A percentile compares a stretch with the other conserved stretches of the same genome.
Evolutionary conservation across 2,888 invertebrate genomes (phyloP).

Genomic region (Cataglyphis livida): DNA sequence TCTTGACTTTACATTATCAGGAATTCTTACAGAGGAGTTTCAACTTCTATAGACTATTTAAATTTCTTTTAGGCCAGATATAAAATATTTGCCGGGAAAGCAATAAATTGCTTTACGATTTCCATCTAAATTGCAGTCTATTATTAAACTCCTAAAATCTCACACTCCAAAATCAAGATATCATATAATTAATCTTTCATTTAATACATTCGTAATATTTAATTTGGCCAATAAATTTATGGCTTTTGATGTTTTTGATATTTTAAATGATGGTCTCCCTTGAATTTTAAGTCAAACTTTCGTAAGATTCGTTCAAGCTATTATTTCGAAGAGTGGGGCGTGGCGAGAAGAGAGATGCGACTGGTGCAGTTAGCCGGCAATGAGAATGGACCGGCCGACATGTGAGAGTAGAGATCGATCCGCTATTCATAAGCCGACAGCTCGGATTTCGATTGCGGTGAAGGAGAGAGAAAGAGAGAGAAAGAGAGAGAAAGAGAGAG

Average conservation of each 20-base stretch:
- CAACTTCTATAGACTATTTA: neutral
- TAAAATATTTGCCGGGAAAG: neutral
- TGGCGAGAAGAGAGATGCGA: conserved; percentile 41
- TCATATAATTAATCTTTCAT: neutral
- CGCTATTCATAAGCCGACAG: conserved; percentile 35
- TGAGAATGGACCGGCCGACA: conserved; percentile 39
- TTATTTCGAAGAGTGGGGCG: conserved; percentile 25
- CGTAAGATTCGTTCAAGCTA: conserved; percentile 6
- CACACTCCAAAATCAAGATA: neutral
- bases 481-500: neutral
- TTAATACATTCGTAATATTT: neutral
- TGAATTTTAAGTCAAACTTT: neutral
- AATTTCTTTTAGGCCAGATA: neutral
- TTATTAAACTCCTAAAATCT: neutral
- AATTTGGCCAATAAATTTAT: neutral
- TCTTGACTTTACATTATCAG: neutral
- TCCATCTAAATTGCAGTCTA: neutral
- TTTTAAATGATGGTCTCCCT: neutral
- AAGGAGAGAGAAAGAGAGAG: neutral
- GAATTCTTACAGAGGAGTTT: neutral
- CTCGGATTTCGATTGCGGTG: conserved; percentile 33
- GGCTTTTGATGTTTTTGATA: neutral
- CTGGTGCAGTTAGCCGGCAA: conserved; percentile 18
- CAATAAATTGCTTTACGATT: neutral
- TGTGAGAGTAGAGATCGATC: conserved; percentile 43